Evolutionary conservation across 2,797 vertebrate genomes (phyloP).

Genomic region (Peromyscus aztecus): DNA sequence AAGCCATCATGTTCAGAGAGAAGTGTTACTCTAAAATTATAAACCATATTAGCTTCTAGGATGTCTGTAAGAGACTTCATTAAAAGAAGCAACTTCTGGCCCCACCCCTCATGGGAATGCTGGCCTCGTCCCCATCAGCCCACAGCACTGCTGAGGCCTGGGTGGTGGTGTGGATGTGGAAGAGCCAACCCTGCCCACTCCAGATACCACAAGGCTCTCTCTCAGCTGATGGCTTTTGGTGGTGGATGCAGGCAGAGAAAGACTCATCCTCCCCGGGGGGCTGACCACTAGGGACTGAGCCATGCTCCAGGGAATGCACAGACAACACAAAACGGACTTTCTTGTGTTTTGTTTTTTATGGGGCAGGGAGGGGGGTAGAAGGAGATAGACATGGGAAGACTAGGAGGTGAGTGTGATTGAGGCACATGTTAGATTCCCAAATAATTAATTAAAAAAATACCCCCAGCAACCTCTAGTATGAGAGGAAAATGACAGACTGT

Average conservation of each 20-base stretch:
- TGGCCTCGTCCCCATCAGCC: not conserved
- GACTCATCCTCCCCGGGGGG: not conserved
- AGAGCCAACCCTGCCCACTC: not conserved
- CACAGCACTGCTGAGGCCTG: not conserved
- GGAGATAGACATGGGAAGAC: not conserved
- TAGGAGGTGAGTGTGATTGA: not conserved
- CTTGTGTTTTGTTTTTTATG: not conserved
- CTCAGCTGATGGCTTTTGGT: not conserved
- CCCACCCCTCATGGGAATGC: no score
- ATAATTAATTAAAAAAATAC: not conserved
- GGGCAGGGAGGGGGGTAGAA: not conserved
- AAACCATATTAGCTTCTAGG: not conserved
- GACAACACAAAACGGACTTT: not conserved
- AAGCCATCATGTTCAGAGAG: slow-evolving; percentile 54
- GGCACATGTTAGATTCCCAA: not conserved
- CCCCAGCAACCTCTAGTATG: not conserved
- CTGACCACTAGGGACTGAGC: not conserved
- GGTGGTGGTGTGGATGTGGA: not conserved
- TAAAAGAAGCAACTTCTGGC: not conserved
- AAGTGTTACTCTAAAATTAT: slow-evolving; percentile 50
- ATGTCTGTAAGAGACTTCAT: slow-evolving; percentile 11
- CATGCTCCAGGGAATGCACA: not conserved
- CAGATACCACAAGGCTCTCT: not conserved
- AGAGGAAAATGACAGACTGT: not conserved
- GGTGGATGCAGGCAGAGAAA: not conserved